These are phyloP conservation scores for Cyaniris semiargus DNA, from an alignment of 2,888 invertebrate species.

Conservation along the genomic window DNA sequence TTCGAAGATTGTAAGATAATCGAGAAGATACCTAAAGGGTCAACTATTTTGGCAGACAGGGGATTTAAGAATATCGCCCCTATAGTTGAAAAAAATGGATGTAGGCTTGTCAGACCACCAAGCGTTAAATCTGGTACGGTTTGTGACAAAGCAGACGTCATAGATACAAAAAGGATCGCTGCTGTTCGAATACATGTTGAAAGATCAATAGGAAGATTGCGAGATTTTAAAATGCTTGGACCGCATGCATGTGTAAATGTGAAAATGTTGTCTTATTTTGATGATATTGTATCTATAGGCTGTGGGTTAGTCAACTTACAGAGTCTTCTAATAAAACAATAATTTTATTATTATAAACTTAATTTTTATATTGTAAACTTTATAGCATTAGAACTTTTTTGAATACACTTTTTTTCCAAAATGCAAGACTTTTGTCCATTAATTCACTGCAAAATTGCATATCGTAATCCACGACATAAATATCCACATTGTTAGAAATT, in stretches of 20 bases:
- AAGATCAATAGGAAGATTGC: constrained; percentile 8
- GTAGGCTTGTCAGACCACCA: constrained; percentile 30
- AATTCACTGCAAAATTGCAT: constrained; percentile 1
- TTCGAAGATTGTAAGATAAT: constrained; percentile 37
- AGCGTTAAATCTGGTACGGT: constrained; percentile 17
- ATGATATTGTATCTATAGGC: constrained; percentile 28
- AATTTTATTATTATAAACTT: background rate
- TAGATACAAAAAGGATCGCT: constrained; percentile 33
- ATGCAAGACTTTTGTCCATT: background rate
- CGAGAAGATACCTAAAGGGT: background rate
- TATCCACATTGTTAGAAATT: constrained; percentile 9
- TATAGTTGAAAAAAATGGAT: constrained; percentile 15
- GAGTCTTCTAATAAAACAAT: constrained; percentile 29
- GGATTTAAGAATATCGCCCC: constrained; percentile 29
- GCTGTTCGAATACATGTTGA: constrained; percentile 31
- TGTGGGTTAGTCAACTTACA: constrained; percentile 32
- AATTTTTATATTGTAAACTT: background rate
- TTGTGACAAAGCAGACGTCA: constrained; percentile 27
- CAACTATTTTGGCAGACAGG: constrained; percentile 22
- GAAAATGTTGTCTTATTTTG: constrained; percentile 24
- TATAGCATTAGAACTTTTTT: background rate
- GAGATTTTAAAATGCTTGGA: constrained; percentile 31
- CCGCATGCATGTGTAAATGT: constrained; percentile 32
- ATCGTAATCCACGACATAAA: background rate
- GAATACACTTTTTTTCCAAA: background rate